Percentiles rank a stretch among this genome's conserved stretches.
Conservation (phyloP, 2,888 invertebrate genomes). For the Oscheius onirici region DNA sequence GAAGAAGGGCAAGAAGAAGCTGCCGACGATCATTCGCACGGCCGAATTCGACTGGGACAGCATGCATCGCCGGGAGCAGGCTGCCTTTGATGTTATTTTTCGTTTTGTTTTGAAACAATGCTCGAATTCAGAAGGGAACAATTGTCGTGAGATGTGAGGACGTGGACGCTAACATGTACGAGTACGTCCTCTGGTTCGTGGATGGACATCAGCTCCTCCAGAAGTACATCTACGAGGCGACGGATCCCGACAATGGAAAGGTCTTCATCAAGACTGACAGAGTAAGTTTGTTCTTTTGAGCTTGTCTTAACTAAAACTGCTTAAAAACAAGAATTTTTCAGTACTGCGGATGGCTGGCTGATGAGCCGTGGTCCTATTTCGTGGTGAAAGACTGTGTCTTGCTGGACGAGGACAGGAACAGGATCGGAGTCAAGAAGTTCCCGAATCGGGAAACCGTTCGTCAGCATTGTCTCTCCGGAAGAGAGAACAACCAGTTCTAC, state of each 20-base stretch:
- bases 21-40: not conserved
- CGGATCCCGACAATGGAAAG: not conserved
- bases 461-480: not conserved
- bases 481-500: not conserved
- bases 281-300: not conserved
- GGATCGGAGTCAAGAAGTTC: slow-evolving; percentile 1
- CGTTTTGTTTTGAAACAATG: not conserved
- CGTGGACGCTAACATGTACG: not conserved
- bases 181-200: slow-evolving; percentile 16
- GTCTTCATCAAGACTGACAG: slow-evolving; percentile 21
- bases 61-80: not conserved
- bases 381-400: not conserved
- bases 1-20: slow-evolving; percentile 3
- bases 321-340: not conserved
- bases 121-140: not conserved
- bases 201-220: slow-evolving; percentile 24
- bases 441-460: not conserved
- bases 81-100: not conserved
- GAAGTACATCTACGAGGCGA: slow-evolving; percentile 1
- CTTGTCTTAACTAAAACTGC: no score
- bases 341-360: slow-evolving; percentile 21
- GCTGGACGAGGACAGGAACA: not conserved
- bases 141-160: not conserved
- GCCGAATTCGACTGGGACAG: not conserved
- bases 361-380: slow-evolving; percentile 25